Conservation (phyloP, 2,113 vertebrate species). For the Rhagologus leucostigma region DNA sequence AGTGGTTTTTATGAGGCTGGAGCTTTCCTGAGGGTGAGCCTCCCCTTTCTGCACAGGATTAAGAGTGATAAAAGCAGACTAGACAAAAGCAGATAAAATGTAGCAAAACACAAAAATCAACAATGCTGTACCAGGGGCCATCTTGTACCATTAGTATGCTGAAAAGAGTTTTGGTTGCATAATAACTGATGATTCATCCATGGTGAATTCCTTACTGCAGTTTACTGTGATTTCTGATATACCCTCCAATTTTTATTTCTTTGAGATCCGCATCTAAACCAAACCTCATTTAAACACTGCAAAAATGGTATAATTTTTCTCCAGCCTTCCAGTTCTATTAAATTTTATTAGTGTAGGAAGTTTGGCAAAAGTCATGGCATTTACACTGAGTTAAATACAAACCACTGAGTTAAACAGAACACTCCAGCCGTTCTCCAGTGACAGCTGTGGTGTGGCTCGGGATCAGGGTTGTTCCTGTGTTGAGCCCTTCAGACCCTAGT, state of each 20-base stretch:
- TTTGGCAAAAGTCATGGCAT: background rate
- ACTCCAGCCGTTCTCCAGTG: background rate
- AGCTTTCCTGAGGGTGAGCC: background rate
- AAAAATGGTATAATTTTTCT: background rate
- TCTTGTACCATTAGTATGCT: background rate
- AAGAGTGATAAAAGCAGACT: background rate
- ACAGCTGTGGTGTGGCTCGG: rapidly evolving
- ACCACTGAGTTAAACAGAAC: background rate
- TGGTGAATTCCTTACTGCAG: background rate
- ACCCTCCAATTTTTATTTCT: background rate
- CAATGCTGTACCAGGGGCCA: background rate
- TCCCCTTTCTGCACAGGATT: background rate
- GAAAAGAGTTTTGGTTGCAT: background rate
- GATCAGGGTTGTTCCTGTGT: rapidly evolving
- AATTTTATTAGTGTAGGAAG: background rate
- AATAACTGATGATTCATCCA: background rate
- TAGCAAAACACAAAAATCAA: background rate
- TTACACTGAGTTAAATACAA: background rate
- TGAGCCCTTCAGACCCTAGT: rapidly evolving
- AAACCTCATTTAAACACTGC: background rate
- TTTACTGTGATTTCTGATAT: background rate
- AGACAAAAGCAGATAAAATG: background rate
- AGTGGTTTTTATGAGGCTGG: background rate
- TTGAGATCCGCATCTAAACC: background rate
- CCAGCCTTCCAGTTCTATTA: background rate